Conservation (phyloP, 92 coral and sea anemone genomes). For the Diadumene lineata region DNA sequence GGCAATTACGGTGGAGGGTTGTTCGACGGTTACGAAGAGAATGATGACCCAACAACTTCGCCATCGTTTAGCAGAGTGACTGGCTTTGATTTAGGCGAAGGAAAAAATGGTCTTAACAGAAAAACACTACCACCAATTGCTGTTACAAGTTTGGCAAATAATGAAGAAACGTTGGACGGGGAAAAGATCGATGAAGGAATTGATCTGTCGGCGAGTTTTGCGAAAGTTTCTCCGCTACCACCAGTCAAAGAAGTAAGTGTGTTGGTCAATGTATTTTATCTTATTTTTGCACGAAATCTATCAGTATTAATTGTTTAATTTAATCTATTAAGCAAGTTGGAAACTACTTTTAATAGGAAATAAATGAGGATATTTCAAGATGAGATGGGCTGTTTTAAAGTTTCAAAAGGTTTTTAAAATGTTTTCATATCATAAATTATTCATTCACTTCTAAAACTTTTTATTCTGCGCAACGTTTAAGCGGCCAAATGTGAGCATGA, state of each 20-base stretch:
- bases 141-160: not conserved
- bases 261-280: no score
- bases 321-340: no score
- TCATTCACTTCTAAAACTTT: not conserved
- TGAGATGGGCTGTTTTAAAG: not conserved
- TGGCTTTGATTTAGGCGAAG: not conserved
- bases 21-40: slow-evolving; percentile 3
- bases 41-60: not conserved
- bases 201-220: not conserved
- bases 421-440: not conserved
- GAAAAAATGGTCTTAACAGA: not conserved
- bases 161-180: not conserved
- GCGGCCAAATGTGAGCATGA: no score
- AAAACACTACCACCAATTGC: not conserved
- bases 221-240: slow-evolving; percentile 7
- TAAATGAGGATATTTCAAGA: no score
- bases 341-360: no score
- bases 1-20: not conserved
- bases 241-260: slow-evolving; percentile 7
- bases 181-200: not conserved
- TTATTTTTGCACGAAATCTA: no score
- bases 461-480: no score
- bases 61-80: not conserved
- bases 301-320: no score
- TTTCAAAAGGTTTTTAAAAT: not conserved